Evolutionary conservation across 2,888 invertebrate species (phyloP).

Genomic region (Salticus scenicus): DNA sequence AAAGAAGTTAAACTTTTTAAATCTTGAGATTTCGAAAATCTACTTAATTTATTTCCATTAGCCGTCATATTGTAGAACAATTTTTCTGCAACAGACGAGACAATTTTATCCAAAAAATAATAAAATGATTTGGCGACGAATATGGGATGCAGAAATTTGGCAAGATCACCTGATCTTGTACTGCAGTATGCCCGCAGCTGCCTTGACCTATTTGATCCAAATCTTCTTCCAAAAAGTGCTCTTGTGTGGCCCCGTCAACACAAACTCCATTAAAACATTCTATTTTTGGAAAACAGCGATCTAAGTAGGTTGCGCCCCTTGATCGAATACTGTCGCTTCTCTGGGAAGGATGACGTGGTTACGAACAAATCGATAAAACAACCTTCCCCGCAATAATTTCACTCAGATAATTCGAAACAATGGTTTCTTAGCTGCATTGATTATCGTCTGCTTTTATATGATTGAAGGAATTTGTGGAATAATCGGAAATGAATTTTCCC

Average conservation of each 20-base stretch:
- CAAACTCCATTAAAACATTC: slow-evolving; percentile 14
- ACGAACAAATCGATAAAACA: background rate
- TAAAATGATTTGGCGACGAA: background rate
- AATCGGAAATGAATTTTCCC: too few relatives aligned
- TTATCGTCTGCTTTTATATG: background rate
- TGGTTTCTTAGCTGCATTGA: background rate
- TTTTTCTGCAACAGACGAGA: too few relatives aligned
- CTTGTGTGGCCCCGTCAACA: slow-evolving; percentile 13
- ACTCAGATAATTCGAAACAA: background rate
- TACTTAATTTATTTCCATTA: too few relatives aligned
- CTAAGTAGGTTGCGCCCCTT: slow-evolving; percentile 12
- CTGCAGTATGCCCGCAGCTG: slow-evolving; percentile 9
- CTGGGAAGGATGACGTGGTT: slow-evolving; percentile 2
- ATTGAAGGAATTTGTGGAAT: too few relatives aligned
- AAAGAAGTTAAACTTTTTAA: too few relatives aligned
- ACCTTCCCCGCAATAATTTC: background rate
- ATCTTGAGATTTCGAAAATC: too few relatives aligned
- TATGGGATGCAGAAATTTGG: background rate
- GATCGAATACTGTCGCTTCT: slow-evolving; percentile 1
- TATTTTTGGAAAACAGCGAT: slow-evolving; percentile 7
- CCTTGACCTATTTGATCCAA: slow-evolving; percentile 2
- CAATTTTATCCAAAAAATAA: too few relatives aligned
- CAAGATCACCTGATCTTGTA: background rate
- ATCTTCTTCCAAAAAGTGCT: slow-evolving; percentile 1
- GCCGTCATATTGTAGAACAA: too few relatives aligned